Evolutionary conservation across 2,888 invertebrate species (phyloP).

Genomic region (Lasiommata megera): DNA sequence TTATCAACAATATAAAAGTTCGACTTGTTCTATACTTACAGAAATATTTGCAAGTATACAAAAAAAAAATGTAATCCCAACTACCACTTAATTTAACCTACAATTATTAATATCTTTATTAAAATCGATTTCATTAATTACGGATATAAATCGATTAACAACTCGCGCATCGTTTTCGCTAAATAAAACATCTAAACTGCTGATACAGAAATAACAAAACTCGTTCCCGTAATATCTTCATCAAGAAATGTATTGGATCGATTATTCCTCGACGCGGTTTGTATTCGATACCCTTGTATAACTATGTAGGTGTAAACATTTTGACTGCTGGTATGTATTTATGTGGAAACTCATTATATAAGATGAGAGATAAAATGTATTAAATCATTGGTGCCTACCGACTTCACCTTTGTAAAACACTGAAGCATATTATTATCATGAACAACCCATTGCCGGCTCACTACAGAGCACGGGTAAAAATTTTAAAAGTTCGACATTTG

Average conservation of each 20-base stretch:
- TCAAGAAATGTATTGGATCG: slow-evolving; percentile 75
- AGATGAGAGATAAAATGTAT: too few relatives aligned
- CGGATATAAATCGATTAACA: slow-evolving; percentile 21
- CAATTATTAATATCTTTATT: slow-evolving; percentile 15
- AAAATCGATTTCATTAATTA: slow-evolving; percentile 20
- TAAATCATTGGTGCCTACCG: not conserved
- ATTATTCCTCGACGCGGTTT: slow-evolving; percentile 55
- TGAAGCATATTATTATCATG: not conserved
- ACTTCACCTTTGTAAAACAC: not conserved
- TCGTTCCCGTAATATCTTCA: slow-evolving; percentile 71
- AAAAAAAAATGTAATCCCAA: not conserved
- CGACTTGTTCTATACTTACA: too few relatives aligned
- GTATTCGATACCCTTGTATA: slow-evolving; percentile 6
- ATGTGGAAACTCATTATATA: not conserved
- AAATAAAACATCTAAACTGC: slow-evolving; percentile 33
- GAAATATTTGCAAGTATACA: too few relatives aligned
- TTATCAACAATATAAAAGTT: too few relatives aligned
- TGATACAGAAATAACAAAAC: slow-evolving; percentile 64
- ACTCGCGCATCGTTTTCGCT: slow-evolving; percentile 17
- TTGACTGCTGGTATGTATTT: slow-evolving; percentile 1
- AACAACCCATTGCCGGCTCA: too few relatives aligned
- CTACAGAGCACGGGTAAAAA: too few relatives aligned
- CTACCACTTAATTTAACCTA: not conserved
- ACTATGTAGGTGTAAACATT: slow-evolving; percentile 6
- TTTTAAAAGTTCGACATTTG: too few relatives aligned